These are phyloP conservation scores for Lepidonotus clava DNA, from an alignment of 2,888 invertebrate genomes.

Conservation along the genomic window DNA sequence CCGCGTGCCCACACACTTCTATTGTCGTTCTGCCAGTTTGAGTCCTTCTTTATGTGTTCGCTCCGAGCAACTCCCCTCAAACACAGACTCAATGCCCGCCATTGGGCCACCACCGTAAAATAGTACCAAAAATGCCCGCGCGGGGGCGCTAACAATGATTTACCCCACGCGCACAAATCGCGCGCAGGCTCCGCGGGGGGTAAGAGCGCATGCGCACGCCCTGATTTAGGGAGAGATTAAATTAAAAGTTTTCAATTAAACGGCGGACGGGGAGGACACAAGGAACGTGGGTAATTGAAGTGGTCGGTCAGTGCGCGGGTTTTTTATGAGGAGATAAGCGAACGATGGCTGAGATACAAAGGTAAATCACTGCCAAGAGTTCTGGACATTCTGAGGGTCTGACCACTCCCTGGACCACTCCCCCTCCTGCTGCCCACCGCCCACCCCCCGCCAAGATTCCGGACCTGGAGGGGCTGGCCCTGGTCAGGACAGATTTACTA, in stretches of 20 bases:
- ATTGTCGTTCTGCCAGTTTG: conserved; percentile 38
- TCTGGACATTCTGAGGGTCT: neutral
- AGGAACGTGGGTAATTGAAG: conserved; percentile 30
- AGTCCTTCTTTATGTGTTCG: conserved; percentile 19
- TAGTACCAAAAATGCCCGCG: conserved; percentile 43
- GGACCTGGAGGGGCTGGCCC: neutral
- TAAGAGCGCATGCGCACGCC: neutral
- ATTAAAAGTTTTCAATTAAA: conserved; percentile 48
- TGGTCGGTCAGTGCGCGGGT: neutral
- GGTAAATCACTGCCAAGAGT: neutral
- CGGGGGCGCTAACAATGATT: conserved; percentile 34
- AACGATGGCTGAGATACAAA: neutral
- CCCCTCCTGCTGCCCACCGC: neutral
- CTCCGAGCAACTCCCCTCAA: conserved; percentile 23
- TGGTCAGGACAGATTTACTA: neutral
- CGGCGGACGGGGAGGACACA: neutral
- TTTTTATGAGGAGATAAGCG: neutral
- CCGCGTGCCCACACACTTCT: neutral
- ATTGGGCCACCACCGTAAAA: conserved; percentile 28
- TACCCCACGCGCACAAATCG: conserved; percentile 37
- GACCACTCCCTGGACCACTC: neutral
- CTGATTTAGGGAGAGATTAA: conserved; percentile 34
- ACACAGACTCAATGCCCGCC: conserved; percentile 23
- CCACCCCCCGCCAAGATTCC: neutral
- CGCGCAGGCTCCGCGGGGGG: neutral